These are phyloP conservation scores for Capromys pilorides DNA, from an alignment of 2,797 vertebrate species.

Conservation along the genomic window DNA sequence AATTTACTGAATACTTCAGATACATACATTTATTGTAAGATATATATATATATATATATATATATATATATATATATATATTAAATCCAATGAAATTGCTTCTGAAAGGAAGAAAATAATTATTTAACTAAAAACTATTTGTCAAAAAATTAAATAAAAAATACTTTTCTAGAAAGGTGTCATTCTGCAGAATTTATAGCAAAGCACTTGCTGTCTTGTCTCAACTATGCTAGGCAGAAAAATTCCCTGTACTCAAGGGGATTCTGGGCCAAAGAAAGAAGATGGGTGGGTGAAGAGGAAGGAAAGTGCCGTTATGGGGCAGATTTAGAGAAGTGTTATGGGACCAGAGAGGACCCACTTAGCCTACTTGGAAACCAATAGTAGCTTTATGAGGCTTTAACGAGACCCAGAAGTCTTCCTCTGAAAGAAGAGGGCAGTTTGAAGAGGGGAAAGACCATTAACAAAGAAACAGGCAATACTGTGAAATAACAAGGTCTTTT, in stretches of 20 bases:
- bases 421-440: neutral
- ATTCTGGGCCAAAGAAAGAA: neutral
- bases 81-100: neutral
- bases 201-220: neutral
- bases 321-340: neutral
- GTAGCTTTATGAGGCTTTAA: neutral
- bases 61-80: no score
- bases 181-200: neutral
- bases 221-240: neutral
- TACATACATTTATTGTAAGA: neutral
- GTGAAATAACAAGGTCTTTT: neutral
- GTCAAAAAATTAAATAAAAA: neutral
- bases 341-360: neutral
- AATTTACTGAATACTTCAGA: neutral
- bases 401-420: neutral
- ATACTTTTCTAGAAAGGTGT: neutral
- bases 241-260: neutral
- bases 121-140: neutral
- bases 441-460: neutral
- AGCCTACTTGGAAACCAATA: neutral
- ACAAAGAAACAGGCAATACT: constrained; percentile 16
- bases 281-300: neutral
- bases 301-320: rapidly evolving
- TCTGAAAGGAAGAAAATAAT: neutral
- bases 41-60: neutral